Conservation (phyloP, 2,888 invertebrate species). For the Octonoba sinensis region DNA sequence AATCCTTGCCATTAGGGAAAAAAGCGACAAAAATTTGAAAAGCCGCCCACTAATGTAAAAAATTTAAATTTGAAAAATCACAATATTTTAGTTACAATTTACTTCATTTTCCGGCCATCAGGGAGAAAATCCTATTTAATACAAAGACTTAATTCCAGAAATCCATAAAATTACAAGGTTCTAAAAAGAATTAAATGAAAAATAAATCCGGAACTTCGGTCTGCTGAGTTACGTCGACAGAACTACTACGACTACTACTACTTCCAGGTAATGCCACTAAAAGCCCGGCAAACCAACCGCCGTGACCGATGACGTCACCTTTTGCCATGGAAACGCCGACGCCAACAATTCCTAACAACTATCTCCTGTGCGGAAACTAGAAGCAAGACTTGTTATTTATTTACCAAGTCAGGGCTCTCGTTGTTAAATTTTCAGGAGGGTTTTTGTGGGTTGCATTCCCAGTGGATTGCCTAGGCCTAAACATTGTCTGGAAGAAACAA, state of each 20-base stretch:
- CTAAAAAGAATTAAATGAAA: neutral
- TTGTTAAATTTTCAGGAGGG: conserved; percentile 50
- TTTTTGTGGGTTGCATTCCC: conserved; percentile 16
- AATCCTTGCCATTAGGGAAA: too few relatives aligned
- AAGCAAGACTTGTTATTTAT: conserved; percentile 47
- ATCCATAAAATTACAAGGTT: too few relatives aligned
- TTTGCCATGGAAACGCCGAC: conserved; percentile 58
- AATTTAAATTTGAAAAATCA: too few relatives aligned
- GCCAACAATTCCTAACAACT: conserved; percentile 59
- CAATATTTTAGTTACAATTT: too few relatives aligned
- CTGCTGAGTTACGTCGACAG: conserved; percentile 7
- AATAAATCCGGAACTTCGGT: conserved; percentile 19
- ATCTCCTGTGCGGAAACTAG: conserved; percentile 18
- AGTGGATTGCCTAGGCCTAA: neutral
- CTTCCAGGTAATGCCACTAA: conserved; percentile 23
- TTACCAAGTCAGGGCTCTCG: conserved; percentile 32
- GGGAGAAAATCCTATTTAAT: too few relatives aligned
- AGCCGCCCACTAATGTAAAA: too few relatives aligned
- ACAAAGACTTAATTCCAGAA: too few relatives aligned
- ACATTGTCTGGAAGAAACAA: neutral
- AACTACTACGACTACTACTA: conserved; percentile 18
- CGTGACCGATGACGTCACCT: conserved; percentile 55
- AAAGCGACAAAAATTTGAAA: too few relatives aligned
- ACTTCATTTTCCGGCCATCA: too few relatives aligned
- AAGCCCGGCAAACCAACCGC: neutral